Evolutionary conservation across 2,888 invertebrate species (phyloP).

Genomic region (Orthosia incerta): DNA sequence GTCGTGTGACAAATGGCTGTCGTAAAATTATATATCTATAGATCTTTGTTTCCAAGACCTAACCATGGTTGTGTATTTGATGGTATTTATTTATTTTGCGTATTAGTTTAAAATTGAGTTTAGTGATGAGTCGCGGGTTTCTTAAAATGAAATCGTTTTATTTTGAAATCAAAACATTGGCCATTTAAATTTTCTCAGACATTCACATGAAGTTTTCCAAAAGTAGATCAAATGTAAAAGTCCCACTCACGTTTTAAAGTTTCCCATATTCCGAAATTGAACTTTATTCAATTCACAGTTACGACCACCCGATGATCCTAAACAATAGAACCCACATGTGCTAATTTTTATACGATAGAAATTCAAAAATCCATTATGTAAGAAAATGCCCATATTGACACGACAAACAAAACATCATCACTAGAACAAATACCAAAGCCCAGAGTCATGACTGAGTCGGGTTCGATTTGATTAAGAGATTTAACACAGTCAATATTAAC

Average conservation of each 20-base stretch:
- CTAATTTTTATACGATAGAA: constrained; percentile 73
- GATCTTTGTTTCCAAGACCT: neutral
- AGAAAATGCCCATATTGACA: constrained; percentile 62
- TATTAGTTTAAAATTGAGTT: neutral
- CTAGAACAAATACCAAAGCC: constrained; percentile 75
- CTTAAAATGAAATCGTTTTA: neutral
- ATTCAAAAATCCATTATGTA: constrained; percentile 68
- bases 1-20: neutral
- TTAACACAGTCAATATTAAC: constrained; percentile 75
- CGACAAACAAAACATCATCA: constrained; percentile 73
- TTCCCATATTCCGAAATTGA: constrained; percentile 19
- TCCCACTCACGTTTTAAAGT: neutral
- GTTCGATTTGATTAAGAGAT: constrained; percentile 84
- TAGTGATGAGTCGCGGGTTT: neutral
- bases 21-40: neutral
- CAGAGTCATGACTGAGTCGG: constrained; percentile 79
- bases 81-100: neutral
- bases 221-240: neutral
- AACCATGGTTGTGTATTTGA: neutral
- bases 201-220: neutral
- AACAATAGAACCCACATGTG: constrained; percentile 65
- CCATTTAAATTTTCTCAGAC: neutral
- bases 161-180: neutral
- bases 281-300: constrained; percentile 49
- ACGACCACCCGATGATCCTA: constrained; percentile 54